Evolutionary conservation across 2,888 invertebrate species (phyloP).

Genomic region (Adela reaumurella): DNA sequence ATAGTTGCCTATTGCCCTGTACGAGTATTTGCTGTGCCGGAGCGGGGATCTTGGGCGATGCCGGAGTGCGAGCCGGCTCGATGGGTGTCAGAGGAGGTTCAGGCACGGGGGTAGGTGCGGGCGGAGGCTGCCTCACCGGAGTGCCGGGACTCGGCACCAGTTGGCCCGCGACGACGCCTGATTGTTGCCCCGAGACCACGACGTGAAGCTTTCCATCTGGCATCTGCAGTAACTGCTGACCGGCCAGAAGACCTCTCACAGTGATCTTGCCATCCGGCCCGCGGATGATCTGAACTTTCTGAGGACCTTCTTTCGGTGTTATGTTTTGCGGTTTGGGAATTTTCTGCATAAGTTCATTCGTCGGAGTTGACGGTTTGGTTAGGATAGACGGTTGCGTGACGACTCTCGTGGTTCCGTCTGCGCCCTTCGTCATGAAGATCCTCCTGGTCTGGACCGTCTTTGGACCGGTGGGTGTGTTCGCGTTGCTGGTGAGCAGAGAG

Average conservation of each 20-base stretch:
- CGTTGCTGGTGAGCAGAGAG: constrained; percentile 57
- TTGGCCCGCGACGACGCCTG: constrained; percentile 42
- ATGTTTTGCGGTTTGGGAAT: constrained; percentile 23
- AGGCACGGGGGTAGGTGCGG: constrained; percentile 16
- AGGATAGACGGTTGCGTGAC: constrained; percentile 59
- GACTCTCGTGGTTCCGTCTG: constrained; percentile 64
- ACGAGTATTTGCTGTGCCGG: constrained; percentile 24
- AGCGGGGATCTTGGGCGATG: constrained; percentile 1
- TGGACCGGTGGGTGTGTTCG: constrained; percentile 51
- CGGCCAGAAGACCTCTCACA: constrained; percentile 86
- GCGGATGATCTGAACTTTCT: constrained; percentile 87
- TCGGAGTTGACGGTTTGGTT: constrained; percentile 40
- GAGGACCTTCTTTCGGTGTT: constrained; percentile 51
- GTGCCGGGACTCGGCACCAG: constrained; percentile 36
- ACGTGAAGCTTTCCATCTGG: constrained; percentile 92
- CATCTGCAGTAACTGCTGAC: constrained; percentile 90
- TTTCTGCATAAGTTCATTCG: constrained; percentile 45
- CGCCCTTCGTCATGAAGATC: constrained; percentile 74
- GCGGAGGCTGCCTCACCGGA: constrained; percentile 32
- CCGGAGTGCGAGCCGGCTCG: constrained; percentile 4
- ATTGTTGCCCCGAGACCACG: constrained; percentile 63
- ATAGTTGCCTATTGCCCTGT: constrained; percentile 28
- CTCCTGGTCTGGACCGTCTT: constrained; percentile 63
- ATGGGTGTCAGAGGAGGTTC: constrained; percentile 6
- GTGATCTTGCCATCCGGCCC: constrained; percentile 89